A percentile compares a stretch with the other conserved stretches of the same genome.
These are phyloP conservation scores for Pipistrellus pipistrellus DNA, from an alignment of 2,797 vertebrate genomes.

Conservation along the genomic window DNA sequence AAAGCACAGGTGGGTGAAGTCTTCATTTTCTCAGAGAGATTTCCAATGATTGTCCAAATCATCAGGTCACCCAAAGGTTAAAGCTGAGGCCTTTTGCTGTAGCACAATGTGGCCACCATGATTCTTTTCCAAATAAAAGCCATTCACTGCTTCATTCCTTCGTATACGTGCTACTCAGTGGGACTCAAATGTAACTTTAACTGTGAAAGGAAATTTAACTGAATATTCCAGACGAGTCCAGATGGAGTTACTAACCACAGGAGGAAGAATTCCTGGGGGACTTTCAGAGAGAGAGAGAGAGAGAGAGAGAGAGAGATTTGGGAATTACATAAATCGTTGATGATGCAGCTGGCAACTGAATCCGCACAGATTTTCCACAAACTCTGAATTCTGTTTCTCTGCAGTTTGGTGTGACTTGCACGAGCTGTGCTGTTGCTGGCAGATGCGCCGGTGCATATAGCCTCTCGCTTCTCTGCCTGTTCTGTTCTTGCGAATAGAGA, in stretches of 20 bases:
- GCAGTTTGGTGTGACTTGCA: conserved; percentile 9
- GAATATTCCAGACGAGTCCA: conserved; percentile 9
- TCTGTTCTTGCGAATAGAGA: conserved; percentile 72
- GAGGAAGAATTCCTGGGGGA: conserved; percentile 21
- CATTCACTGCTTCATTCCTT: neutral
- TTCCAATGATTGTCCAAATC: neutral
- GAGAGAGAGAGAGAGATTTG: conserved; percentile 27
- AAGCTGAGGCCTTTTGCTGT: neutral
- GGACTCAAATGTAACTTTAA: conserved; percentile 9
- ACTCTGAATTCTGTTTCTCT: conserved; percentile 51
- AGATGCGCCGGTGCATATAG: neutral
- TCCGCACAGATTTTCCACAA: conserved; percentile 71
- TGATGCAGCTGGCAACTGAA: conserved; percentile 40
- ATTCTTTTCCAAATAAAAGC: neutral
- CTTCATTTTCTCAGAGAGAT: neutral
- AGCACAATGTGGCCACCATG: neutral
- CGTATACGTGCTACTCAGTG: neutral
- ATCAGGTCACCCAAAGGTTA: neutral
- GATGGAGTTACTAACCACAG: conserved; percentile 26
- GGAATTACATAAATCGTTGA: conserved; percentile 15
- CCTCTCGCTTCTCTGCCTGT: conserved; percentile 63
- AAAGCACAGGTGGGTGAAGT: neutral
- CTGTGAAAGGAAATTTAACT: conserved; percentile 11
- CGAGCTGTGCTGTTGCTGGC: conserved; percentile 76
- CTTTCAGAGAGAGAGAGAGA: conserved; percentile 32